Evolutionary conservation across 2,797 vertebrate species (phyloP).

Genomic region (Geotrypetes seraphini): DNA sequence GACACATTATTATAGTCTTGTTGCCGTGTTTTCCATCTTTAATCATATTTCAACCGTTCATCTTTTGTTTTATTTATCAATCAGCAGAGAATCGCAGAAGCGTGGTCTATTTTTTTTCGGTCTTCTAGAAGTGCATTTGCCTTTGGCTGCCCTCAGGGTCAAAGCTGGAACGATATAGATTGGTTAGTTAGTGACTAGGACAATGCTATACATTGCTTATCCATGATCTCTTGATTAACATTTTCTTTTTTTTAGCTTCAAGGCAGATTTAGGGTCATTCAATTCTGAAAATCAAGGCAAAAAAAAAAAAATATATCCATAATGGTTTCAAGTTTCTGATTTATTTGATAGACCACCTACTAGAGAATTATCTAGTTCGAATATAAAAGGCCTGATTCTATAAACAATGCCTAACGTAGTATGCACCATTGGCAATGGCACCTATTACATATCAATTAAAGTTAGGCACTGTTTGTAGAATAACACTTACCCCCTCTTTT

Average conservation of each 20-base stretch:
- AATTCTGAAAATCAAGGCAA: neutral
- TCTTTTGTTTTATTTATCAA: slow-evolving; percentile 15
- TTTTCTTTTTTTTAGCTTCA: slow-evolving; percentile 6
- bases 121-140: slow-evolving; percentile 20
- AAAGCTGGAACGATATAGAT: slow-evolving; percentile 5
- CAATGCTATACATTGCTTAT: neutral
- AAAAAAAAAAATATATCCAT: too few species aligned
- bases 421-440: too few species aligned
- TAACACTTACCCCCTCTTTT: too few species aligned
- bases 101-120: slow-evolving; percentile 14
- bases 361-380: too few species aligned
- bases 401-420: too few species aligned
- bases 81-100: slow-evolving; percentile 25
- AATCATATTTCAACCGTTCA: slow-evolving; percentile 10
- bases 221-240: neutral
- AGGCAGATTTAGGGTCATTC: neutral
- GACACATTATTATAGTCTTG: too few species aligned
- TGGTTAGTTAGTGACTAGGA: slow-evolving; percentile 7
- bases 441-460: too few species aligned
- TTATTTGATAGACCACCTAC: too few species aligned
- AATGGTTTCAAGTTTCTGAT: too few species aligned
- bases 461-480: too few species aligned
- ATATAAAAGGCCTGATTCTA: too few species aligned
- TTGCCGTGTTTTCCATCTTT: too few species aligned
- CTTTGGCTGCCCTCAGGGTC: slow-evolving; percentile 24